Base-by-base conservation (phyloP, 2,797 vertebrate species). In the Phalloptychus januarius region DNA sequence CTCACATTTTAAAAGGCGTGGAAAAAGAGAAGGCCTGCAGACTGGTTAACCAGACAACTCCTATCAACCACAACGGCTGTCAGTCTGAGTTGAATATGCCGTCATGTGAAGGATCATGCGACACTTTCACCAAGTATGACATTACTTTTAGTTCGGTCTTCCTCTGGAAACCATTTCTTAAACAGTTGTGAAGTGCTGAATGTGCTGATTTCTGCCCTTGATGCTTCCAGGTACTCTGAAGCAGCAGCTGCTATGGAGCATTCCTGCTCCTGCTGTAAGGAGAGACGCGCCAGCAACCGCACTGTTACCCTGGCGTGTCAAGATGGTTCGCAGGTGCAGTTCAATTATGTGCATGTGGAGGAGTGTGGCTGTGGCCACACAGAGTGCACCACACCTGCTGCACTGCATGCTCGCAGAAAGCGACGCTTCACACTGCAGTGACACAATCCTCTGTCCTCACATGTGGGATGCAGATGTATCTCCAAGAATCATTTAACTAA, bases 61-160 rank as follows among this genome's bases (percentile, higher is more conserved):
- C 85, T 0, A 81, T 99, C 0, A 25, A 1, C 0, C 25, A 95
- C 6, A 75, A 87, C 0, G 89, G 86, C 77, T 99, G 98, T 80
- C 80, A 83, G 70, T 95, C 96, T 16, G 1, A 67, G 2, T 83
- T 99, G 52, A 75, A 92, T 20, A 91, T 96, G 86, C 94, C 96
- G 16, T 94, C 95, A 67, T 99, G 98, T 89, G 94, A 96, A 23
- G 98, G 98, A 73, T 93, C 96, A 78, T 99, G 98, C 77, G 95
- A 90, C 83, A 98, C 97, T 48, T 96, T 86, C 45, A 94, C 96
- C 0, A 94, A 88, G 96, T 36, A 28, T 25, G 2, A 71, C 7
- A 10, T 50, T 23, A 20, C 0, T n/a, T 50, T 10, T 45, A 18
- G 16, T 31, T n/a, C 13, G 5, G 45, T 44, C n/a, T 44, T 50